These are phyloP conservation scores for Salarias fasciatus DNA, from an alignment of 2,797 vertebrate species.

Conservation along the genomic window DNA sequence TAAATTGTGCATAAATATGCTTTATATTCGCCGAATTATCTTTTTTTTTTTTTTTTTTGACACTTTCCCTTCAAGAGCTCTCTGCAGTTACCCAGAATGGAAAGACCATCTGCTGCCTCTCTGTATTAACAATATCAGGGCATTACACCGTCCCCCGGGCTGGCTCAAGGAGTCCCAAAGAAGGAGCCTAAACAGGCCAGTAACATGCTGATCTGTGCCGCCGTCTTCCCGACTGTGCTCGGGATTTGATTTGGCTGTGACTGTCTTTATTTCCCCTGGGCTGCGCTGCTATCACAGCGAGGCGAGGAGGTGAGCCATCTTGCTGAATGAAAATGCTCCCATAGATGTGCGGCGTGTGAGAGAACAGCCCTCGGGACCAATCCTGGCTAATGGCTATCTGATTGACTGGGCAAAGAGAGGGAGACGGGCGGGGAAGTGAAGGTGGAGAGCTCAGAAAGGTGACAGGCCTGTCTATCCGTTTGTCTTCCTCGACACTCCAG, in stretches of 20 bases:
- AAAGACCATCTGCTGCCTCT: slow-evolving; percentile 28
- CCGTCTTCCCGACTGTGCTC: slow-evolving; percentile 25
- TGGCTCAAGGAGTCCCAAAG: slow-evolving; percentile 26
- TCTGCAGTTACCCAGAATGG: slow-evolving; percentile 11
- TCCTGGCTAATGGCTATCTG: slow-evolving; percentile 69
- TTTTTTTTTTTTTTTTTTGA: background rate
- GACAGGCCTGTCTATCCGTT: slow-evolving; percentile 31
- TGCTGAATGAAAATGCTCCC: slow-evolving; percentile 67
- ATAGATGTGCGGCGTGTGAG: slow-evolving; percentile 60
- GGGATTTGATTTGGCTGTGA: slow-evolving; percentile 60
- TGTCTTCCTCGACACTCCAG: slow-evolving; percentile 16
- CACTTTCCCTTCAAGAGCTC: background rate
- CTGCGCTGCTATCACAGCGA: slow-evolving; percentile 57
- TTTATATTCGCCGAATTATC: background rate
- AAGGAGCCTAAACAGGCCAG: slow-evolving; percentile 38
- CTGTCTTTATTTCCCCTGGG: slow-evolving; percentile 73
- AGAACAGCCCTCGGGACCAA: slow-evolving; percentile 60
- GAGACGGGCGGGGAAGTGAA: slow-evolving; percentile 29
- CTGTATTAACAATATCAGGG: slow-evolving; percentile 35
- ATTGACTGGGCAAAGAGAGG: slow-evolving; percentile 68
- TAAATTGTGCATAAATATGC: background rate
- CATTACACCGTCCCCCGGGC: slow-evolving; percentile 15
- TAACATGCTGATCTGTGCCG: slow-evolving; percentile 49
- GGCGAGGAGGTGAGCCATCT: slow-evolving; percentile 66
- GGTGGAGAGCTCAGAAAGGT: slow-evolving; percentile 34